phyloP scores from a whole-genome alignment of 1,140 invertebrate genomes.

The Thaumetopoea pityocampa region DNA sequence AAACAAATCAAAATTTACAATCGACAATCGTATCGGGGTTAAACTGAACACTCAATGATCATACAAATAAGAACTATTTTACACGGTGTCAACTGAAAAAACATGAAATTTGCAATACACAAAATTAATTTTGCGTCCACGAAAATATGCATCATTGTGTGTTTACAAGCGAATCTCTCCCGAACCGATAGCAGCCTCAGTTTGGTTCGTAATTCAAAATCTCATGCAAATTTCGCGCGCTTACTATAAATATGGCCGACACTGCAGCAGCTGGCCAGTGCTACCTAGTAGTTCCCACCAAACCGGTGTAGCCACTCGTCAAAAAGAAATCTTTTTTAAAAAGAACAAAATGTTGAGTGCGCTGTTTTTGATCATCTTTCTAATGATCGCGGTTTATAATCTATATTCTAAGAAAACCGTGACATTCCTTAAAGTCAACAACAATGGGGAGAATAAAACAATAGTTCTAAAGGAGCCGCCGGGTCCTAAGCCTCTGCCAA shows the following conservation, averaged over 20 bases:
- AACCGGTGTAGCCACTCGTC: conserved; percentile 47
- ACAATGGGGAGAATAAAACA: conserved; percentile 31
- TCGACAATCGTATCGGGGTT: too few relatives aligned
- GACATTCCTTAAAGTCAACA: conserved; percentile 27
- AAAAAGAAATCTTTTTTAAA: conserved; percentile 49
- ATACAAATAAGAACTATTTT: too few relatives aligned
- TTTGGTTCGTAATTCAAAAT: conserved; percentile 15
- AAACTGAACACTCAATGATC: too few relatives aligned
- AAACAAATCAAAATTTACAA: too few relatives aligned
- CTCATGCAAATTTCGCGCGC: conserved; percentile 32
- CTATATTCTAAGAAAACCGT: conserved; percentile 37
- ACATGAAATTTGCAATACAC: too few relatives aligned
- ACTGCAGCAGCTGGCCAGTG: conserved; percentile 35
- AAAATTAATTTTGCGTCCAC: too few relatives aligned
- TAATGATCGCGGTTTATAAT: conserved; percentile 45
- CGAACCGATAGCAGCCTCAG: too few relatives aligned
- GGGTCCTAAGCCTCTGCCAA: conserved; percentile 81
- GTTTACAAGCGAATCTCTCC: too few relatives aligned
- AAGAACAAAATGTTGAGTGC: conserved; percentile 55
- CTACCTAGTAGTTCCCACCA: conserved; percentile 44
- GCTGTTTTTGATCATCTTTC: conserved; percentile 43
- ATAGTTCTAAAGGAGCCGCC: conserved; percentile 58
- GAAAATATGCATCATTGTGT: too few relatives aligned
- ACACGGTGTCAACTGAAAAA: too few relatives aligned
- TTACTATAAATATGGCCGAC: conserved; percentile 45